phyloP scores from a whole-genome alignment of 2,113 vertebrate species.

The Psophia crepitans region DNA sequence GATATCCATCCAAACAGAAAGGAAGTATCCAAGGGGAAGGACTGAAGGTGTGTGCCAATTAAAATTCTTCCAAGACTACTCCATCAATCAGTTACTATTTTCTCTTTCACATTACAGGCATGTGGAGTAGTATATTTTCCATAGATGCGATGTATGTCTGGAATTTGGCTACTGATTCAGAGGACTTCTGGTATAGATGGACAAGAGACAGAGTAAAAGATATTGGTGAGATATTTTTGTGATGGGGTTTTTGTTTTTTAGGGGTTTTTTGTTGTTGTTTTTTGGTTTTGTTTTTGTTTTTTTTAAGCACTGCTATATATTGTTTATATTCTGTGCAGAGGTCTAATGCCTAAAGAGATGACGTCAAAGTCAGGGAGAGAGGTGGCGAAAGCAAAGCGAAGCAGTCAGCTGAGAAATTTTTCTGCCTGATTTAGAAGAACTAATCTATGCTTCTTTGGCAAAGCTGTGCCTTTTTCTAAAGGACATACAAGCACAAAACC shows the following conservation, averaged over 20 bases:
- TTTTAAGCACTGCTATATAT: background rate
- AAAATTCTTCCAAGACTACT: constrained; percentile 17
- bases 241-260: too few relatives aligned
- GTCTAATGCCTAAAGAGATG: background rate
- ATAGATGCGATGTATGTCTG: constrained; percentile 78
- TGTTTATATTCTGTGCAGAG: background rate
- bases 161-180: constrained; percentile 72
- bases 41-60: background rate
- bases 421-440: background rate
- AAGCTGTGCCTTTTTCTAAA: background rate
- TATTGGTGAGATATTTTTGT: constrained; percentile 66
- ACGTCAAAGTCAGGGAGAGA: background rate
- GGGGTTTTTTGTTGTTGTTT: background rate
- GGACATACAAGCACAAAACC: background rate
- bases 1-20: background rate
- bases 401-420: background rate
- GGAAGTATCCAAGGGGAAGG: background rate
- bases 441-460: background rate
- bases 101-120: constrained; percentile 52
- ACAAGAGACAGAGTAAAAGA: constrained; percentile 74
- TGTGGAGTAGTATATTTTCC: constrained; percentile 84
- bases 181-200: constrained; percentile 79
- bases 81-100: background rate
- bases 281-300: background rate
- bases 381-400: background rate